These are phyloP conservation scores for Laothoe populi DNA, from an alignment of 2,888 invertebrate species.

Conservation along the genomic window DNA sequence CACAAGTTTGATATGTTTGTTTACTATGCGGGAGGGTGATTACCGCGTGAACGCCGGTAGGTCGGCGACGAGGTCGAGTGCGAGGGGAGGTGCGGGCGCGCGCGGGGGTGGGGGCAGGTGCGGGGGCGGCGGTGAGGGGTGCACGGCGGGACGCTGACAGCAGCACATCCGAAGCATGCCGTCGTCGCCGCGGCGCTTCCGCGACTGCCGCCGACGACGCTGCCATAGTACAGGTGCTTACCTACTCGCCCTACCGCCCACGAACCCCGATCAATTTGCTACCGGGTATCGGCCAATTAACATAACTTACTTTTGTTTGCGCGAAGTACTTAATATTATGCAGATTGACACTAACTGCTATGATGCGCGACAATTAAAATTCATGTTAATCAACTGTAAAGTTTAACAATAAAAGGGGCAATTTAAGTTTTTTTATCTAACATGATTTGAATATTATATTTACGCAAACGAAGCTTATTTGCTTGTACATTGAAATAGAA, in stretches of 20 bases:
- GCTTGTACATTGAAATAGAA: not conserved
- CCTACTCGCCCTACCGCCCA: conserved; percentile 38
- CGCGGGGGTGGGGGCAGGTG: conserved; percentile 50
- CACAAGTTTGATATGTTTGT: not conserved
- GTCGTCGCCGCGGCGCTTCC: conserved; percentile 69
- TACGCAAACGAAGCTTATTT: not conserved
- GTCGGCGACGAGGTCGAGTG: conserved; percentile 76
- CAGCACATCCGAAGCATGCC: conserved; percentile 72
- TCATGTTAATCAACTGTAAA: not conserved
- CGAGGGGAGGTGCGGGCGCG: conserved; percentile 48
- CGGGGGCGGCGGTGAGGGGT: conserved; percentile 50
- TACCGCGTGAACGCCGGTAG: conserved; percentile 75
- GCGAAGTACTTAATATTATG: conserved; percentile 63
- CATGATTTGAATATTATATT: too few relatives aligned
- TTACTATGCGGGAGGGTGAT: conserved; percentile 34
- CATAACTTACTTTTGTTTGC: conserved; percentile 1
- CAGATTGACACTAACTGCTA: conserved; percentile 48
- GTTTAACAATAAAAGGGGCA: not conserved
- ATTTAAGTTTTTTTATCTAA: too few relatives aligned
- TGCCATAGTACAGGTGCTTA: conserved; percentile 36
- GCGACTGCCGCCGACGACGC: conserved; percentile 70
- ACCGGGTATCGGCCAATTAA: conserved; percentile 30
- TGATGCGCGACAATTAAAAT: not conserved
- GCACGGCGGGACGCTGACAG: conserved; percentile 54
- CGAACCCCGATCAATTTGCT: conserved; percentile 55